Evolutionary conservation across 2,797 vertebrate genomes (phyloP), one percentile per base, ranked within the genome.

Genomic region (Pseudomugil tenellus): DNA sequence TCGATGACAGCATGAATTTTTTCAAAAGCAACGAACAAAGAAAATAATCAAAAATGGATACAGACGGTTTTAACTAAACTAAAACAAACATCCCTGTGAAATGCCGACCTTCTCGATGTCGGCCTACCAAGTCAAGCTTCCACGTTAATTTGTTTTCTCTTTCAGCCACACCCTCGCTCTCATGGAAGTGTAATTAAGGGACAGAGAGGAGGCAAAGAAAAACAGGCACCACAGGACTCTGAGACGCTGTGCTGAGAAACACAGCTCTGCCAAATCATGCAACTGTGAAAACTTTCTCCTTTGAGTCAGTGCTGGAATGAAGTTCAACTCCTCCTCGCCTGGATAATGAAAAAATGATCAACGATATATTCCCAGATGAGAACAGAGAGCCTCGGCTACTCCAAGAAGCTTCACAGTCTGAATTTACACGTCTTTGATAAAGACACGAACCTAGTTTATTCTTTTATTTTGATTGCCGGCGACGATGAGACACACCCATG

Each of bases 281-380:
- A 61, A 74, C 78, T 84, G 85, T 86, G 85, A 91, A 89, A 90
- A 89, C 67, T 66, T 79, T 87, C 49, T 78, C 85, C 74, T 85
- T 74, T 66, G 81, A 88, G 79, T 89, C 84, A 77, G 63, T 14
- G 63, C 70, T 61, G 65, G 53, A 59, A 77, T 81, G 31, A 4
- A 56, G 54, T 54, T 79, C 66, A 57, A 65, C 58, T 60, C 63
- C 83, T 76, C 17, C 41, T 54, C 72, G 70, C 54, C 68, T 21
- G 26, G 56, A 49, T 51, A 55, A 91, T 83, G 51, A 84, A 82
- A 84, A 79, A 73, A 84, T 16, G 0, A 88, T 73, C 72, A 66
- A 54, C 12, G 64, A 21, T 83, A 74, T 67, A 79, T 80, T 84
- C 46, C 76, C 70, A 63, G 70, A 29, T 43, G 68, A 79, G 72